Evolutionary conservation across 2,113 vertebrate genomes (phyloP).

Genomic region (Pseudorectes ferrugineus): DNA sequence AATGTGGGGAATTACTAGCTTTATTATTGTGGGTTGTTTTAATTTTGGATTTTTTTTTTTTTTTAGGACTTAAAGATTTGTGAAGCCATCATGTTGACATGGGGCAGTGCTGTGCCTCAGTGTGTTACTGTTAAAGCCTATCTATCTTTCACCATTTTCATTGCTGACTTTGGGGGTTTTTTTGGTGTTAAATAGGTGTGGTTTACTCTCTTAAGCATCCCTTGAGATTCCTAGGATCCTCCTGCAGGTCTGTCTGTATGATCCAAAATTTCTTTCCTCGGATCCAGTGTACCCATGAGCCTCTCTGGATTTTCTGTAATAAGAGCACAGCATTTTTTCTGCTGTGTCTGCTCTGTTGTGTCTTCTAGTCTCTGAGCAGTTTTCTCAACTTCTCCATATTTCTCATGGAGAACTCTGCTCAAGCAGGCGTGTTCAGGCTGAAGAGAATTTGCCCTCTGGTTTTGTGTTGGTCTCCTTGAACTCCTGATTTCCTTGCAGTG

Average conservation of each 20-base stretch:
- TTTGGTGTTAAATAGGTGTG: not conserved
- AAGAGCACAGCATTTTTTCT: not conserved
- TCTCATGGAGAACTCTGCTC: not conserved
- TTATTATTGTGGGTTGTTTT: not conserved
- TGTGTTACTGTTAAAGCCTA: not conserved
- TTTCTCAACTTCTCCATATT: not conserved
- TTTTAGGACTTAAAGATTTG: not conserved
- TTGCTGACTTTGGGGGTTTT: fast-evolving
- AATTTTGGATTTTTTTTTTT: not conserved
- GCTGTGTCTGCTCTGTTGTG: not conserved
- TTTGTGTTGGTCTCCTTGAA: not conserved
- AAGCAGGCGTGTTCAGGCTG: not conserved
- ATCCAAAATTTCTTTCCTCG: not conserved
- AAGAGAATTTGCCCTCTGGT: not conserved
- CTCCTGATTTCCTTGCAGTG: not conserved
- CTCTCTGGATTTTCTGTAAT: not conserved
- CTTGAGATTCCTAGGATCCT: not conserved
- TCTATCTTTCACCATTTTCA: not conserved
- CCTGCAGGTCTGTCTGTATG: not conserved
- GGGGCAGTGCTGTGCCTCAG: not conserved
- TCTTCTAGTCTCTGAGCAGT: not conserved
- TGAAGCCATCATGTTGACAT: fast-evolving
- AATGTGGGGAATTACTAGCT: not conserved
- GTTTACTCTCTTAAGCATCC: not conserved
- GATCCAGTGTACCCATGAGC: not conserved